Conservation (phyloP, 1,140 invertebrate species). For the Heliconius congener region DNA sequence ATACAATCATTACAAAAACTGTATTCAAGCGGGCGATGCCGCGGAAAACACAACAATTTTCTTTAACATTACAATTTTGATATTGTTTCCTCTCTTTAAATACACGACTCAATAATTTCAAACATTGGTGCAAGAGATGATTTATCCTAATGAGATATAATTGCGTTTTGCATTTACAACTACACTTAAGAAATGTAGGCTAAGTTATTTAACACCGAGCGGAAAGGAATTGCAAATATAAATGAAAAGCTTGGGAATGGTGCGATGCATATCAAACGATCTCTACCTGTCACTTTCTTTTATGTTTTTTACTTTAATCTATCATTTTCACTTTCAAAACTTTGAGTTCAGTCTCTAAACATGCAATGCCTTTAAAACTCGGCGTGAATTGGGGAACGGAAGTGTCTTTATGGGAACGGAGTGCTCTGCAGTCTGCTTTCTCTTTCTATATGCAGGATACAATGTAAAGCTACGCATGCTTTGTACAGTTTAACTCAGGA, state of each 20-base stretch:
- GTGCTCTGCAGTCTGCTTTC: too few species aligned
- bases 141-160: conserved; percentile 1
- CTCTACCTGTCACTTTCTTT: background rate
- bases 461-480: too few species aligned
- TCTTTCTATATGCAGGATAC: too few species aligned
- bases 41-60: too few species aligned
- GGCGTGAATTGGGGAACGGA: too few species aligned
- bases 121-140: background rate
- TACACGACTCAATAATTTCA: background rate
- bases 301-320: background rate
- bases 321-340: background rate
- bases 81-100: background rate
- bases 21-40: too few species aligned
- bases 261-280: background rate
- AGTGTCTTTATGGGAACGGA: too few species aligned
- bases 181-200: conserved; percentile 1
- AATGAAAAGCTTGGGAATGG: background rate
- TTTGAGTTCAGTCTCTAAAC: too few species aligned
- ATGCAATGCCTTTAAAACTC: too few species aligned
- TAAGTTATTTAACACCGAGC: conserved; percentile 3
- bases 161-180: background rate
- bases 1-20: too few species aligned
- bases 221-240: conserved; percentile 6
- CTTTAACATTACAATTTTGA: too few species aligned
- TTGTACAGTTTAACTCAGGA: too few species aligned